A percentile compares a stretch with the other conserved stretches of the same genome.
Evolutionary conservation across 2,113 vertebrate species (phyloP).

Genomic region (Brachypteracias leptosomus): DNA sequence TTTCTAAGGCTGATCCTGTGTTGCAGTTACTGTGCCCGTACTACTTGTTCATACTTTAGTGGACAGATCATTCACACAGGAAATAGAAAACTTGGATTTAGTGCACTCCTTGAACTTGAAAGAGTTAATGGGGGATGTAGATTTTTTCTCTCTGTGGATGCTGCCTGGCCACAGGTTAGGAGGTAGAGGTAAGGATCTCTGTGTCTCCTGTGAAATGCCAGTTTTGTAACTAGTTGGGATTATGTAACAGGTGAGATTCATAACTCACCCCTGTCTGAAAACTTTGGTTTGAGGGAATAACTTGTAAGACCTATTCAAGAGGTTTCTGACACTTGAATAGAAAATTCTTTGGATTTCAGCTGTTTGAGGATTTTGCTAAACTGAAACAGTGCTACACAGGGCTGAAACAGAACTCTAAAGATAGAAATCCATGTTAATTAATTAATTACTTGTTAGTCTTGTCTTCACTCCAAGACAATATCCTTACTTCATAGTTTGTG

Average conservation of each 20-base stretch:
- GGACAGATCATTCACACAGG: neutral
- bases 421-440: neutral
- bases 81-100: neutral
- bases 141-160: neutral
- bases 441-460: neutral
- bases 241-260: neutral
- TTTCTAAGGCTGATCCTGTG: neutral
- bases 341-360: neutral
- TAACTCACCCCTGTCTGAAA: neutral
- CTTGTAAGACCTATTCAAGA: neutral
- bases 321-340: neutral
- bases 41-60: neutral
- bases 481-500: neutral
- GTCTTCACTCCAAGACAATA: neutral
- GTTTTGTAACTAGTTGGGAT: neutral
- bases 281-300: neutral
- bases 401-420: neutral
- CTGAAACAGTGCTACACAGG: neutral
- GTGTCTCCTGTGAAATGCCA: neutral
- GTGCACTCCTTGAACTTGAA: neutral
- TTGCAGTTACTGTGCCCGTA: neutral
- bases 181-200: neutral
- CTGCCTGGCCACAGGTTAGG: neutral
- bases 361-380: neutral
- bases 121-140: neutral